A percentile compares a stretch with the other conserved stretches of the same genome.
Conservation (phyloP, 2,888 invertebrate genomes). For the Scaptomyza parva region DNA sequence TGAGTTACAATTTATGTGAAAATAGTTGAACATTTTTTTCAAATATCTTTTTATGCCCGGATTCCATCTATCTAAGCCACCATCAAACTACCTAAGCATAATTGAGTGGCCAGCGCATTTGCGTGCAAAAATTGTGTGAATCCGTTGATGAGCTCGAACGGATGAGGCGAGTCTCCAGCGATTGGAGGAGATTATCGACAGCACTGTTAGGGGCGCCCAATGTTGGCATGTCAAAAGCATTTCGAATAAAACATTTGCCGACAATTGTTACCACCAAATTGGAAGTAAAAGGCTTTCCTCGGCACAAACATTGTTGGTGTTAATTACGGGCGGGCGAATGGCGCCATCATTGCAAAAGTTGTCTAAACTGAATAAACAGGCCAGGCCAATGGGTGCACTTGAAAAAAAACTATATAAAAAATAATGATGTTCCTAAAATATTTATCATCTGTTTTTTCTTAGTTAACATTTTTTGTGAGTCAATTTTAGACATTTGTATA, state of each 20-base stretch:
- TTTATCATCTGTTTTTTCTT: too few species aligned
- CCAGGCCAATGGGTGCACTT: constrained; percentile 20
- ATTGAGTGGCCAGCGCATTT: constrained; percentile 66
- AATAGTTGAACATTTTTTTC: constrained; percentile 73
- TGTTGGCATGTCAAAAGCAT: constrained; percentile 63
- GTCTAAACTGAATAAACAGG: constrained; percentile 40
- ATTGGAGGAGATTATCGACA: constrained; percentile 41
- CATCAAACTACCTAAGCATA: constrained; percentile 32
- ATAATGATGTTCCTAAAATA: too few species aligned
- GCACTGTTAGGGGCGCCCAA: constrained; percentile 36
- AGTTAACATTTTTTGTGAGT: too few species aligned
- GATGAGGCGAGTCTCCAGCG: constrained; percentile 10
- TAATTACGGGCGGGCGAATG: constrained; percentile 57
- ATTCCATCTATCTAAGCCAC: constrained; percentile 12
- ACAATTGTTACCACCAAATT: constrained; percentile 59
- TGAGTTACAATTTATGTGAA: constrained; percentile 73
- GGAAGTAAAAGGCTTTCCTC: constrained; percentile 29
- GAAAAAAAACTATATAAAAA: background rate
- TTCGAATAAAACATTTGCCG: constrained; percentile 76
- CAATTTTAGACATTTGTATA: too few species aligned
- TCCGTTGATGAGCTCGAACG: constrained; percentile 69
- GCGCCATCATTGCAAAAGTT: constrained; percentile 62
- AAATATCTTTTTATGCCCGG: constrained; percentile 27
- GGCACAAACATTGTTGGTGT: constrained; percentile 61
- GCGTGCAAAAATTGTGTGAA: constrained; percentile 79